phyloP scores from a whole-genome alignment of 2,888 invertebrate species.

The Quadroppia sp. region DNA sequence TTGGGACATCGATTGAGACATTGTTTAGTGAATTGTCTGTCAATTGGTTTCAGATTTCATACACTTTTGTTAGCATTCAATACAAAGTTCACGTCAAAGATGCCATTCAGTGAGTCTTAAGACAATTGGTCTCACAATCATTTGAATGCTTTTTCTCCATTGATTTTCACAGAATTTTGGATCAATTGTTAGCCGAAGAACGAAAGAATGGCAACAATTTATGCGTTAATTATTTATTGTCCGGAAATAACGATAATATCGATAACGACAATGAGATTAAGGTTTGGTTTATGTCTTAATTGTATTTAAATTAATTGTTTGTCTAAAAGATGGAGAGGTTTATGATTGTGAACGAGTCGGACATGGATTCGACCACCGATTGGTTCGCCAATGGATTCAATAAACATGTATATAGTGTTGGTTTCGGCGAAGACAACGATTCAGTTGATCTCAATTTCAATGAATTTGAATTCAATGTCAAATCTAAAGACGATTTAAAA shows the following conservation, averaged over 20 bases:
- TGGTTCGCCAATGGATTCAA: slow-evolving; percentile 20
- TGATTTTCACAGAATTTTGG: slow-evolving; percentile 16
- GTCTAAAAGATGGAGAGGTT: slow-evolving; percentile 19
- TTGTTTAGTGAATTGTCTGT: background rate
- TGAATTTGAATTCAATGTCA: slow-evolving; percentile 4
- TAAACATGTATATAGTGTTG: slow-evolving; percentile 8
- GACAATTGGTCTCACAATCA: too few relatives aligned
- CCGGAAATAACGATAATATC: slow-evolving; percentile 1
- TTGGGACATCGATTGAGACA: background rate
- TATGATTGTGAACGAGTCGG: slow-evolving; percentile 19
- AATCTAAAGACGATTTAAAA: background rate
- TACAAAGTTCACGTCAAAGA: background rate
- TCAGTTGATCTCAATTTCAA: slow-evolving; percentile 26
- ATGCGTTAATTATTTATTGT: slow-evolving; percentile 8
- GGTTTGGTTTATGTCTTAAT: background rate
- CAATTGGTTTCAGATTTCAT: background rate
- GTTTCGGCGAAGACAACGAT: background rate
- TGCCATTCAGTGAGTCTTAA: slow-evolving; percentile 3
- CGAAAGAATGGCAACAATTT: background rate
- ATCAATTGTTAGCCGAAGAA: slow-evolving; percentile 2
- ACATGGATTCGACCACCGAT: background rate
- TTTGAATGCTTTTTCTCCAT: background rate
- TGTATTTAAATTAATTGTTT: background rate
- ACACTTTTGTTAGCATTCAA: slow-evolving; percentile 13
- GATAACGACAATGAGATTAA: slow-evolving; percentile 28